Conservation (phyloP, 2,888 invertebrate species). For the Phortica magna region DNA sequence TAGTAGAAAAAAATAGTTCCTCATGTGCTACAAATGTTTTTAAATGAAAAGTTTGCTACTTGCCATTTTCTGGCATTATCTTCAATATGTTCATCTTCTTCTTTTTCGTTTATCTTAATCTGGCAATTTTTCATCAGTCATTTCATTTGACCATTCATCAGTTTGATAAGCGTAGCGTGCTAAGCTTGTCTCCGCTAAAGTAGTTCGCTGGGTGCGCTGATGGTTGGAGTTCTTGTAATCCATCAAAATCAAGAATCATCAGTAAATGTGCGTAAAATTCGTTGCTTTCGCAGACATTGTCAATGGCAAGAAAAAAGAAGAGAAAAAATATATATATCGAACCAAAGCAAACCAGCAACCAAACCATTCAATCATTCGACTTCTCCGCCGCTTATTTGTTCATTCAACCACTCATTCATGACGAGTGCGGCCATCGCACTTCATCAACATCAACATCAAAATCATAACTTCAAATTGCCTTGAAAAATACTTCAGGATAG, state of each 20-base stretch:
- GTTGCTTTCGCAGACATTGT: conserved; percentile 9
- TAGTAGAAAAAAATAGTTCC: too few species aligned
- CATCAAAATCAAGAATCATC: conserved; percentile 28
- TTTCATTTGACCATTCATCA: conserved; percentile 8
- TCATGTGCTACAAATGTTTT: too few species aligned
- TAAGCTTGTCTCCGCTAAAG: not conserved
- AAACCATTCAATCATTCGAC: conserved; percentile 10
- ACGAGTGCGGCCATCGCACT: conserved; percentile 7
- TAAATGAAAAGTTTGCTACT: too few species aligned
- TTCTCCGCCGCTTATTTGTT: not conserved
- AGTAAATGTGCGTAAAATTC: conserved; percentile 29
- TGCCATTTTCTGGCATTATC: not conserved
- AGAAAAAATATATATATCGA: not conserved
- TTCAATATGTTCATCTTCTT: not conserved
- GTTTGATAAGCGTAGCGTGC: conserved; percentile 14
- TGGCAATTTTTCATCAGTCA: not conserved
- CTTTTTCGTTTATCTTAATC: not conserved
- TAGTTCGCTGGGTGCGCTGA: not conserved
- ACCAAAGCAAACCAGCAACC: not conserved
- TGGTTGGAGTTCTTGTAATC: conserved; percentile 16
- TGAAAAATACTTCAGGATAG: conserved; percentile 23
- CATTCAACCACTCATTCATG: conserved; percentile 10
- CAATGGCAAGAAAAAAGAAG: not conserved
- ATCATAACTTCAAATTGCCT: conserved; percentile 32
- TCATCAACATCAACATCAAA: conserved; percentile 19